Evolutionary conservation across 2,888 invertebrate species (phyloP).

Genomic region (Synergus umbraculus): DNA sequence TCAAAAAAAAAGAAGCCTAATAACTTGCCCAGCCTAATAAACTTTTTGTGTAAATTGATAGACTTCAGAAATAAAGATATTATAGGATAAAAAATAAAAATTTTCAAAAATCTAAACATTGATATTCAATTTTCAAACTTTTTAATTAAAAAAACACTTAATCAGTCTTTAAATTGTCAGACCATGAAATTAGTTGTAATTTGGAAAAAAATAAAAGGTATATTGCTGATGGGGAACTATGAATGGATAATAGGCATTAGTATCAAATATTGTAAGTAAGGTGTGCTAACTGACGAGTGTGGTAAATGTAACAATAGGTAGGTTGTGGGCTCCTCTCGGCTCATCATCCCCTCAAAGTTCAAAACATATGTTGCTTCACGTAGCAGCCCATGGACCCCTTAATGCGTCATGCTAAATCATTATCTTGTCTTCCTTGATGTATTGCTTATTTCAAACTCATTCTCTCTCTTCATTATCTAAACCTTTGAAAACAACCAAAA

Average conservation of each 20-base stretch:
- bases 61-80: too few relatives aligned
- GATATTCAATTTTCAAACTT: too few relatives aligned
- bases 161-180: too few relatives aligned
- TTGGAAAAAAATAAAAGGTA: too few relatives aligned
- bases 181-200: background rate
- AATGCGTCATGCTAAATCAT: conserved; percentile 59
- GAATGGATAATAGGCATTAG: background rate
- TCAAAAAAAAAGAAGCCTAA: background rate
- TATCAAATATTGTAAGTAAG: background rate
- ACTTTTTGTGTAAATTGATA: too few relatives aligned
- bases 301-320: conserved; percentile 52
- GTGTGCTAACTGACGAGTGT: conserved; percentile 47
- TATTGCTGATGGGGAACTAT: background rate
- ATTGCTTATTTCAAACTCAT: conserved; percentile 49
- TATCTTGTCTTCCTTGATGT: conserved; percentile 65
- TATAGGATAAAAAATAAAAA: too few relatives aligned
- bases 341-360: conserved; percentile 46
- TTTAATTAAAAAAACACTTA: too few relatives aligned
- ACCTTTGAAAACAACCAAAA: conserved; percentile 23
- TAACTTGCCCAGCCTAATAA: background rate
- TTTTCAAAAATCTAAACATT: too few relatives aligned
- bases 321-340: conserved; percentile 25
- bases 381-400: conserved; percentile 52
- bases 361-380: conserved; percentile 62
- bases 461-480: conserved; percentile 44